These are phyloP conservation scores for Esox niger DNA, from an alignment of 2,113 vertebrate species.

Conservation along the genomic window DNA sequence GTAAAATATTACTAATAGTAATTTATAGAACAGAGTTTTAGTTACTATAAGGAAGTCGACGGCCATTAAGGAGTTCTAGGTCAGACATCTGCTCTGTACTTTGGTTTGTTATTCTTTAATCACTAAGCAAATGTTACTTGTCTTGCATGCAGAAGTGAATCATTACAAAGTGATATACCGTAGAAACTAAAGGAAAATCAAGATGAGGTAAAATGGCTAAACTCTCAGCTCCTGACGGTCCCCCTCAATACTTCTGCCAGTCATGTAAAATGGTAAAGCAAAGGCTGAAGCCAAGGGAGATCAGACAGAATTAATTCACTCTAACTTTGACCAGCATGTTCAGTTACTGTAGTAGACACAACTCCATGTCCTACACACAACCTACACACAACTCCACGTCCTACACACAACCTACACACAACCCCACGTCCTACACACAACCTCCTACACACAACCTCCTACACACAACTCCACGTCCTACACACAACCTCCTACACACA, in stretches of 20 bases:
- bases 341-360: neutral
- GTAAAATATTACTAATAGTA: too few species aligned
- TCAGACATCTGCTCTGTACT: neutral
- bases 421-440: neutral
- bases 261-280: neutral
- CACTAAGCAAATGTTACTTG: neutral
- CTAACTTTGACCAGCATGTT: neutral
- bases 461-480: neutral
- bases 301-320: neutral
- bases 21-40: too few species aligned
- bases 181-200: neutral
- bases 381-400: neutral
- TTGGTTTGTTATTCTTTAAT: conserved; percentile 34
- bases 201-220: neutral
- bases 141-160: neutral
- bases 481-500: neutral
- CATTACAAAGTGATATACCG: conserved; percentile 1
- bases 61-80: too few species aligned
- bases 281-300: neutral
- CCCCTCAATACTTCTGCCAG: neutral
- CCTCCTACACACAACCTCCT: neutral
- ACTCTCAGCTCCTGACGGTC: neutral
- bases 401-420: too few species aligned
- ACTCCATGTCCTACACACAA: neutral
- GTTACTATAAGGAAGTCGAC: too few species aligned